These are phyloP conservation scores for Malacoctenus gilli DNA, from an alignment of 2,797 vertebrate genomes.

Conservation along the genomic window DNA sequence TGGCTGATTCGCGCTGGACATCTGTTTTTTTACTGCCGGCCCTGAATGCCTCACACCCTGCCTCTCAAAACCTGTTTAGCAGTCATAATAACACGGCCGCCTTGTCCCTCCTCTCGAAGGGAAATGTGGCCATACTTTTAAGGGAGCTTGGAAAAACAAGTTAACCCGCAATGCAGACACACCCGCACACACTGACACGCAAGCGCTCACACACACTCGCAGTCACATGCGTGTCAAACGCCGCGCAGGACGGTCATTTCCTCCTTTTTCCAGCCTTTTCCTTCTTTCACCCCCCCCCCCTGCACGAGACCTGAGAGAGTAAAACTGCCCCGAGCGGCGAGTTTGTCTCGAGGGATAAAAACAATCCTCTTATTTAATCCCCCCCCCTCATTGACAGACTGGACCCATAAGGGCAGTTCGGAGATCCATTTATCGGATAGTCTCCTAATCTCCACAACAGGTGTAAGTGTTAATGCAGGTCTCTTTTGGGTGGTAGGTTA, in stretches of 20 bases:
- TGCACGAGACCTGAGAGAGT: constrained; percentile 8
- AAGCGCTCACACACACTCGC: background rate
- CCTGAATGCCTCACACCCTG: constrained; percentile 38
- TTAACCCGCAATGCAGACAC: constrained; percentile 68
- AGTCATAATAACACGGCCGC: constrained; percentile 37
- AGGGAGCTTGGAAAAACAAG: constrained; percentile 71
- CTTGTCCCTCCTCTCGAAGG: constrained; percentile 34
- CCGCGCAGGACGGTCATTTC: constrained; percentile 21
- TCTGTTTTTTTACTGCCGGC: constrained; percentile 27
- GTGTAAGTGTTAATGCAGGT: constrained; percentile 67
- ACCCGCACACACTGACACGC: constrained; percentile 36
- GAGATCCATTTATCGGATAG: constrained; percentile 62
- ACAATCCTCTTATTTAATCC: constrained; percentile 38
- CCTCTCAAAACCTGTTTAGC: constrained; percentile 65
- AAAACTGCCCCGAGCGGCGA: constrained; percentile 40
- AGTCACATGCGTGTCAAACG: background rate
- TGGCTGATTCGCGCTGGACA: constrained; percentile 8
- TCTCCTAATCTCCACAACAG: constrained; percentile 65
- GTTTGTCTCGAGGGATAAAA: constrained; percentile 53
- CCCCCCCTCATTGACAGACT: constrained; percentile 42
- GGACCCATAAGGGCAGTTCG: constrained; percentile 49
- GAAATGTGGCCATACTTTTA: constrained; percentile 46
- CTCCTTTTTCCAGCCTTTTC: constrained; percentile 12
- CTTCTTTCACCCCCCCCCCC: constrained; percentile 1
- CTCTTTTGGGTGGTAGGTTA: constrained; percentile 40